These are phyloP conservation scores for Micromys minutus DNA, from an alignment of 2,113 vertebrate genomes.

Conservation along the genomic window DNA sequence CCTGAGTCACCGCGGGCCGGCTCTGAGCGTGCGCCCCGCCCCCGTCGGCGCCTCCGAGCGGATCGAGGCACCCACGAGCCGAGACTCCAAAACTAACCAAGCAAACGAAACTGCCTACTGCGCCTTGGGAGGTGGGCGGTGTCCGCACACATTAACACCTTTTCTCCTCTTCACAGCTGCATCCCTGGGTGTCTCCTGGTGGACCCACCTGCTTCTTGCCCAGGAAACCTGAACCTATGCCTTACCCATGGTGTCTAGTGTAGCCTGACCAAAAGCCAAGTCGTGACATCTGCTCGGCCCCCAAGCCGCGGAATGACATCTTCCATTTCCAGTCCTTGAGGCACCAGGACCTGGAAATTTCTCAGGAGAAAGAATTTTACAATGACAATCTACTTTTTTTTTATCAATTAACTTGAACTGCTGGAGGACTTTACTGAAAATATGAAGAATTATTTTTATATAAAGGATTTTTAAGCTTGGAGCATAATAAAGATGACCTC, in stretches of 20 bases:
- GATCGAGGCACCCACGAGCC: slow-evolving; percentile 17
- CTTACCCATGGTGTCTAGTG: not conserved
- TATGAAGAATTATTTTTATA: slow-evolving; percentile 94
- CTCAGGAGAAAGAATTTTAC: slow-evolving; percentile 68
- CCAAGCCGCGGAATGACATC: not conserved
- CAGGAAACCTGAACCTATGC: not conserved
- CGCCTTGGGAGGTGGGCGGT: not conserved
- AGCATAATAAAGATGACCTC: slow-evolving; percentile 29
- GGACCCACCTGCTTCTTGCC: not conserved
- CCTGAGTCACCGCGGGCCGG: slow-evolving; percentile 30
- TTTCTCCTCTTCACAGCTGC: not conserved
- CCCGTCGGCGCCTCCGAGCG: not conserved
- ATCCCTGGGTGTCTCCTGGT: not conserved
- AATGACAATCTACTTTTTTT: slow-evolving; percentile 80
- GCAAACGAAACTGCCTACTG: slow-evolving; percentile 4
- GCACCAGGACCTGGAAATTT: slow-evolving; percentile 63
- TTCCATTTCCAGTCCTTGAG: slow-evolving; percentile 9
- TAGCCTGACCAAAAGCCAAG: not conserved
- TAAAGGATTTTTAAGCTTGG: slow-evolving; percentile 77
- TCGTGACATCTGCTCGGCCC: not conserved
- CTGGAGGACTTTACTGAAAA: slow-evolving; percentile 75
- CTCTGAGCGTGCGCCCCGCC: not conserved
- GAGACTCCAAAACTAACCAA: not conserved
- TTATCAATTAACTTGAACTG: slow-evolving; percentile 80
- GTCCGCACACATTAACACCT: not conserved